A percentile compares a stretch with the other conserved stretches of the same genome.
Conservation (phyloP, 2,113 vertebrate species). For the Carassius gibelio region DNA sequence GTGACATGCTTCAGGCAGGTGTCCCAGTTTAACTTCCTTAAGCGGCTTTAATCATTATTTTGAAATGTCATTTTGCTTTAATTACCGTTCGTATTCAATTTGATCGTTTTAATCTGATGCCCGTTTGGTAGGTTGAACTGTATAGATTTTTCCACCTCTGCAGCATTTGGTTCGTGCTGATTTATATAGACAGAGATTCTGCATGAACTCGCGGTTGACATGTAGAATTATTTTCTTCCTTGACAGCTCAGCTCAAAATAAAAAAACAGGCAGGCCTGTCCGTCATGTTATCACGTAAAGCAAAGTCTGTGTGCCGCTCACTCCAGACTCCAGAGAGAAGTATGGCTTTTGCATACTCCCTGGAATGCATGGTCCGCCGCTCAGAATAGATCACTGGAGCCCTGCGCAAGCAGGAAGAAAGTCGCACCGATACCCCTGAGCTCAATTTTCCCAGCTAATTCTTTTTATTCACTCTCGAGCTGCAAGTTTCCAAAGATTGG, state of each 20-base stretch:
- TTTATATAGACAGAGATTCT: constrained; percentile 47
- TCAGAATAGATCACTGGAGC: constrained; percentile 79
- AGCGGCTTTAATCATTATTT: constrained; percentile 54
- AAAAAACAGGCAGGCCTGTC: constrained; percentile 69
- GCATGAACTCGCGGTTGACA: constrained; percentile 42
- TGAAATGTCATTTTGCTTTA: constrained; percentile 49
- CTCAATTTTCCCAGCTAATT: constrained; percentile 59
- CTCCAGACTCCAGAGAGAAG: constrained; percentile 65
- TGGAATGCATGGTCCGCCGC: constrained; percentile 74
- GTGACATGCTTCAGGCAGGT: constrained; percentile 57
- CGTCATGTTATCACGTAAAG: constrained; percentile 74
- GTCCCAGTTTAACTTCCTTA: constrained; percentile 57
- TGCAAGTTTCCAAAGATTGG: constrained; percentile 60
- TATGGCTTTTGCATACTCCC: constrained; percentile 72
- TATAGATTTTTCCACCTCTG: constrained; percentile 33
- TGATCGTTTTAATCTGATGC: constrained; percentile 38
- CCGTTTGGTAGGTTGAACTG: neutral
- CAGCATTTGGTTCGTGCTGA: constrained; percentile 22
- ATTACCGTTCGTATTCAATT: constrained; percentile 50
- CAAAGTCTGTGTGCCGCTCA: constrained; percentile 62
- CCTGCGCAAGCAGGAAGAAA: constrained; percentile 76
- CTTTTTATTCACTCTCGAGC: constrained; percentile 56
- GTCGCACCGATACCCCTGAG: constrained; percentile 70
- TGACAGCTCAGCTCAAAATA: constrained; percentile 57
- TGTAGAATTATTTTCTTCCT: constrained; percentile 53